Evolutionary conservation across 2,888 invertebrate genomes (phyloP), one percentile per base, ranked within the genome.

Genomic region (Troglohyphantes excavatus): DNA sequence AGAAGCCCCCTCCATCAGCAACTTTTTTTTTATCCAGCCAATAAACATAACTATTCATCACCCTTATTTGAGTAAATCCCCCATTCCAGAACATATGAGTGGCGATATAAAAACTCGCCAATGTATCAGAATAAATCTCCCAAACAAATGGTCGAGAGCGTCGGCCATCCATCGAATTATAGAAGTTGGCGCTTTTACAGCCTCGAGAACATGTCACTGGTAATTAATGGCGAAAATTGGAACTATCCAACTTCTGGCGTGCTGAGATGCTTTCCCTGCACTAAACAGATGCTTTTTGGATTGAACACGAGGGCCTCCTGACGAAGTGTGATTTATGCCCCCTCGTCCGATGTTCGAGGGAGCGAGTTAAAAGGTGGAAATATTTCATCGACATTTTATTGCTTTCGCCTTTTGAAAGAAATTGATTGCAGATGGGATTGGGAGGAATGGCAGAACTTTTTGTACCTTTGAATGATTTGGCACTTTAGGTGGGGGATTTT

Each of bases 281-380:
- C 83, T 84, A 29, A 76, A 84, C 65, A 84, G 84, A 75, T 84
- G 84, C 67, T 21, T 29, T 75, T 84, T 84, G 27, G 65, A 84
- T 84, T 65, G 78, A 70, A 78, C 68, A 78, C 26, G 68, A 61
- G 43, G n/a, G n/a, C n/a, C 21, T 53, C 46, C 70, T 78, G 86
- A 86, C 70, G 78, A 78, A 86, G 68, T 78, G 86, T 86, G 86
- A 86, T 86, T 67, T 86, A 86, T 86, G 78, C 39, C 27, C 70
- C 26, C 70, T 46, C 19, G 78, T 81, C 67, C 33, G 19, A 75
- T 83, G 59, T 33, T 68, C 19, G 53, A 53, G 53, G 13, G 53
- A 53, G 53, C 26, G 39, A 70, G 82, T 82, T 82, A 82, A 82
- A 82, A 67, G 86, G 65, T 78, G 61, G 86, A 86, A 86, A 86